These are phyloP conservation scores for Drosophila hamatofila DNA, from an alignment of 2,888 invertebrate species.

Conservation along the genomic window DNA sequence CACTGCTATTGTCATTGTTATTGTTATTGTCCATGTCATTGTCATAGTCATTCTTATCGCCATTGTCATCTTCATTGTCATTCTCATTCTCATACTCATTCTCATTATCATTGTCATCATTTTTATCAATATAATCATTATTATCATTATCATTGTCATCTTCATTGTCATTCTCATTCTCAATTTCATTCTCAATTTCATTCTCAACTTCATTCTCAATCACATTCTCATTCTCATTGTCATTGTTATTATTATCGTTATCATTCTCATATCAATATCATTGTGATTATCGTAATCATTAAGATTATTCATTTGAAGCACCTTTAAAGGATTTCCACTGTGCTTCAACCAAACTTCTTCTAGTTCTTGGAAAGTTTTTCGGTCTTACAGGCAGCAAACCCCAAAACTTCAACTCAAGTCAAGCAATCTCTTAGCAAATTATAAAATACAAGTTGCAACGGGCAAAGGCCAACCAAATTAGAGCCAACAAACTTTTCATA, in stretches of 20 bases:
- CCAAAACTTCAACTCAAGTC: constrained; percentile 5
- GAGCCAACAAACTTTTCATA: constrained; percentile 25
- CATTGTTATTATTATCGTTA: background rate
- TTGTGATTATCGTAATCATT: background rate
- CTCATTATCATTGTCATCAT: background rate
- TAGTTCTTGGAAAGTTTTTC: background rate
- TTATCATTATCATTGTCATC: background rate
- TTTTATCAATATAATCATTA: background rate
- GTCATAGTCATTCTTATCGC: background rate
- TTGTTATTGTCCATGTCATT: background rate
- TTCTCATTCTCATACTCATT: background rate
- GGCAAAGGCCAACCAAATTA: constrained; percentile 16
- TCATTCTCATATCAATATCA: background rate
- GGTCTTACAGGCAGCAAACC: background rate
- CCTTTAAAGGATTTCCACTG: background rate
- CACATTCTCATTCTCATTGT: background rate
- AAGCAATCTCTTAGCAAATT: constrained; percentile 10
- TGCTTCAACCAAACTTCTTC: background rate
- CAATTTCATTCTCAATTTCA: background rate
- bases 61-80: background rate
- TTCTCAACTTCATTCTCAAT: background rate
- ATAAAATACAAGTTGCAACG: constrained; percentile 22
- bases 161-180: background rate
- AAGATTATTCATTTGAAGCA: background rate
- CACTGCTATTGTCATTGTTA: background rate